A percentile compares a stretch with the other conserved stretches of the same genome.
These are phyloP conservation scores for Macroramphosus scolopax DNA, from an alignment of 2,797 vertebrate genomes.

Conservation along the genomic window DNA sequence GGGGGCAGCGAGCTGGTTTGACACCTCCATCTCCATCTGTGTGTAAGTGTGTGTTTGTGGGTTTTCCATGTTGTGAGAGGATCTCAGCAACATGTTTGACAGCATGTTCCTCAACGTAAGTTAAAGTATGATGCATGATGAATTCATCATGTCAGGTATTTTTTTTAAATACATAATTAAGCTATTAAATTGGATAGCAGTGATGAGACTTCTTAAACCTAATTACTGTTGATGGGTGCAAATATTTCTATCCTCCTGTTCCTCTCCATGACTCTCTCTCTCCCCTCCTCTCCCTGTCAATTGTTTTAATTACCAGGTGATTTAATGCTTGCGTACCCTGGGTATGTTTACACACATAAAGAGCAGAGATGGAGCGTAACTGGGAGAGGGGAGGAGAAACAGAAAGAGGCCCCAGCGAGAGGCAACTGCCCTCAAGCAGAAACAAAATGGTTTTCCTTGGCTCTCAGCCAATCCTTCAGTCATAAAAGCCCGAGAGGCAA, in stretches of 20 bases:
- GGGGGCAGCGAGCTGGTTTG: slow-evolving; percentile 38
- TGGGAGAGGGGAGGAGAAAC: background rate
- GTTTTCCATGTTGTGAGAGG: slow-evolving; percentile 17
- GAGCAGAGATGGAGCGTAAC: slow-evolving; percentile 35
- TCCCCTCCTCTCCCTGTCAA: slow-evolving; percentile 9
- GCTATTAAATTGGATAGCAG: too few species aligned
- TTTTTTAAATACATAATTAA: too few species aligned
- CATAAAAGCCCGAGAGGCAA: slow-evolving; percentile 50
- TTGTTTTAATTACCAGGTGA: slow-evolving; percentile 58
- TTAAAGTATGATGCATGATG: background rate
- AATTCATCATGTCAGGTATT: slow-evolving; percentile 1
- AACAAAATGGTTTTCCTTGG: slow-evolving; percentile 69
- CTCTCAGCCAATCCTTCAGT: slow-evolving; percentile 49
- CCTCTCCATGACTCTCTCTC: slow-evolving; percentile 4
- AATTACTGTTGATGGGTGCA: too few species aligned
- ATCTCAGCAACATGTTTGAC: slow-evolving; percentile 34
- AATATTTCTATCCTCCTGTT: background rate
- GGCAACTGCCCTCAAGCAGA: slow-evolving; percentile 53
- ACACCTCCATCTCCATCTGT: background rate
- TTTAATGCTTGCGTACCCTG: slow-evolving; percentile 55
- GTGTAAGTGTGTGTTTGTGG: background rate
- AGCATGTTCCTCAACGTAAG: slow-evolving; percentile 9
- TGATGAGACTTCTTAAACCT: too few species aligned
- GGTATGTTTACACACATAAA: slow-evolving; percentile 48
- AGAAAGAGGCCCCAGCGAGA: slow-evolving; percentile 36